These are phyloP conservation scores for Oriolus oriolus DNA, from an alignment of 2,113 vertebrate species.

Conservation along the genomic window DNA sequence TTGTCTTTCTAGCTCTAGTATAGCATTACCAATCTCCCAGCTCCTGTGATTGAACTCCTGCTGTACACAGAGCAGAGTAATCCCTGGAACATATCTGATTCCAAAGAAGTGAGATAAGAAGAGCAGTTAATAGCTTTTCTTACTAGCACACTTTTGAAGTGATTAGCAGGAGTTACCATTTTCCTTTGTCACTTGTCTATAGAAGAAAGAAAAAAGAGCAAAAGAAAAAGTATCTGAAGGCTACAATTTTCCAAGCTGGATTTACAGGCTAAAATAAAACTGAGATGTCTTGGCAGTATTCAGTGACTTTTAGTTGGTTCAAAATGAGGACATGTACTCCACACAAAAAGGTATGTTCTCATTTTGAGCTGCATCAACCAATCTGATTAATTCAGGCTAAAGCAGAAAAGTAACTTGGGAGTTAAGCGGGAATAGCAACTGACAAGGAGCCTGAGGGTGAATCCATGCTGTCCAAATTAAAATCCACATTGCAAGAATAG, in stretches of 20 bases:
- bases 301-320: neutral
- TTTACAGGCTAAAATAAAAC: neutral
- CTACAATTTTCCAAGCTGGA: neutral
- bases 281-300: neutral
- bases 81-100: neutral
- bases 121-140: constrained; percentile 1
- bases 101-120: neutral
- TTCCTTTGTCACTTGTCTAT: neutral
- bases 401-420: neutral
- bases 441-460: neutral
- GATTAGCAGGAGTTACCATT: neutral
- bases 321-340: neutral
- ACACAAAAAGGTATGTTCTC: neutral
- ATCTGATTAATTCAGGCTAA: neutral
- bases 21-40: neutral
- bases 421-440: neutral
- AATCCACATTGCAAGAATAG: neutral
- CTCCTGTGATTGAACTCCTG: neutral
- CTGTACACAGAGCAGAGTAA: neutral
- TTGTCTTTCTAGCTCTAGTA: neutral
- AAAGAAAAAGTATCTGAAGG: neutral
- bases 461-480: neutral
- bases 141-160: neutral
- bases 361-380: neutral
- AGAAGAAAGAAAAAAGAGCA: neutral